A percentile compares a stretch with the other conserved stretches of the same genome.
Conservation (phyloP, 2,113 vertebrate species). For the Cochlearius cochlearius region DNA sequence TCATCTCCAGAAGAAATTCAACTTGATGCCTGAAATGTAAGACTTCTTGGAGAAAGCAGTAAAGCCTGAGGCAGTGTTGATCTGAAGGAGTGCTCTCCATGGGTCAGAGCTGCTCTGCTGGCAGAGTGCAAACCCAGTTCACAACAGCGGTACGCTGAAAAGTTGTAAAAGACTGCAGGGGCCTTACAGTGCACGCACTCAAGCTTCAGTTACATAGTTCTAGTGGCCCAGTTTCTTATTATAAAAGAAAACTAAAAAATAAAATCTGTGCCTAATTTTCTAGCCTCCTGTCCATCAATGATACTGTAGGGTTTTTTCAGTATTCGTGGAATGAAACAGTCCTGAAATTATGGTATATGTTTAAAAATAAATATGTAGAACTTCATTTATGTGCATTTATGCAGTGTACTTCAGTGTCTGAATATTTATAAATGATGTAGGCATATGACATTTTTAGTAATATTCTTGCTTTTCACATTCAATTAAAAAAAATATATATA, state of each 20-base stretch:
- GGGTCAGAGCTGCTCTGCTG: slow-evolving; percentile 89
- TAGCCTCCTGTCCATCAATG: slow-evolving; percentile 68
- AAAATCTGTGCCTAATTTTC: slow-evolving; percentile 76
- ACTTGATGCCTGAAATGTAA: slow-evolving; percentile 98
- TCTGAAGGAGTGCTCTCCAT: slow-evolving; percentile 87
- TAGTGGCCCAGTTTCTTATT: slow-evolving; percentile 75
- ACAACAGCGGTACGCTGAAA: slow-evolving; percentile 71
- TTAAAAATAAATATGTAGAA: slow-evolving; percentile 20
- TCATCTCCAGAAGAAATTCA: slow-evolving; percentile 99
- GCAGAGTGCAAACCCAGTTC: slow-evolving; percentile 84
- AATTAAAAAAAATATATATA: neutral
- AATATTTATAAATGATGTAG: neutral
- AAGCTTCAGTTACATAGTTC: slow-evolving; percentile 77
- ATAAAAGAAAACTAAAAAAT: slow-evolving; percentile 76
- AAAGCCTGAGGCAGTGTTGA: slow-evolving; percentile 90
- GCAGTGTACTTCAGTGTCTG: neutral
- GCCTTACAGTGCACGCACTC: slow-evolving; percentile 69
- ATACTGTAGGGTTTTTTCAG: slow-evolving; percentile 55
- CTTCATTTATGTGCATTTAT: neutral
- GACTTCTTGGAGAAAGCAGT: slow-evolving; percentile 93
- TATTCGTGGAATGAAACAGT: slow-evolving; percentile 34
- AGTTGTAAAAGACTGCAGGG: slow-evolving; percentile 79
- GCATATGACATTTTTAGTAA: neutral
- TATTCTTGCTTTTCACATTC: neutral
- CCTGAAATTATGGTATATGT: neutral